Evolutionary conservation across 2,888 invertebrate species (phyloP).

Genomic region (Protophormia terraenovae): DNA sequence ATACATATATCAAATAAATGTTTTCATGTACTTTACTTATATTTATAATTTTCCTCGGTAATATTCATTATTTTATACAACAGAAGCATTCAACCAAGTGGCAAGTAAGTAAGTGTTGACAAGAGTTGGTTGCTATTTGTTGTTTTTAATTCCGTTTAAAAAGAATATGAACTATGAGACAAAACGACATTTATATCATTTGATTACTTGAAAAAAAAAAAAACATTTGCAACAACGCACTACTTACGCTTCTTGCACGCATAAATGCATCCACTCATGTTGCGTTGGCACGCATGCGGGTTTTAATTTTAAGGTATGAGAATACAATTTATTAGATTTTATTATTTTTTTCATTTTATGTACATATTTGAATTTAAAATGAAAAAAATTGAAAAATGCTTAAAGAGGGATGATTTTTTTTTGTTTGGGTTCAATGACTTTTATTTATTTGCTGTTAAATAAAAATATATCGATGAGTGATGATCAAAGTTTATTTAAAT

Average conservation of each 20-base stretch:
- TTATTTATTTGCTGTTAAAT: background rate
- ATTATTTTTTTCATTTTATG: no score
- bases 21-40: background rate
- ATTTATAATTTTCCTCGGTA: background rate
- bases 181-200: constrained; percentile 1
- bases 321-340: background rate
- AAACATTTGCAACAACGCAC: constrained; percentile 10
- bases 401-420: constrained; percentile 29
- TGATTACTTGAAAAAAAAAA: background rate
- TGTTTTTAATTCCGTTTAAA: background rate
- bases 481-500: background rate
- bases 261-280: constrained; percentile 3
- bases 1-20: background rate
- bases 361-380: background rate
- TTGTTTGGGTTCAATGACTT: constrained; percentile 33
- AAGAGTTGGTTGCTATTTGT: background rate
- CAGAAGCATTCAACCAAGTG: background rate
- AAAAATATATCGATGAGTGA: background rate
- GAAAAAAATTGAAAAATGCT: background rate
- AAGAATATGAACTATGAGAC: background rate
- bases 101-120: constrained; percentile 10
- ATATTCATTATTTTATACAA: constrained; percentile 7
- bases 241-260: background rate
- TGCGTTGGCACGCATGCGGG: constrained; percentile 47
- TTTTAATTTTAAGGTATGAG: constrained; percentile 1